A percentile compares a stretch with the other conserved stretches of the same genome.
These are phyloP conservation scores for Caloenas nicobarica DNA, from an alignment of 2,113 vertebrate genomes.

Conservation along the genomic window DNA sequence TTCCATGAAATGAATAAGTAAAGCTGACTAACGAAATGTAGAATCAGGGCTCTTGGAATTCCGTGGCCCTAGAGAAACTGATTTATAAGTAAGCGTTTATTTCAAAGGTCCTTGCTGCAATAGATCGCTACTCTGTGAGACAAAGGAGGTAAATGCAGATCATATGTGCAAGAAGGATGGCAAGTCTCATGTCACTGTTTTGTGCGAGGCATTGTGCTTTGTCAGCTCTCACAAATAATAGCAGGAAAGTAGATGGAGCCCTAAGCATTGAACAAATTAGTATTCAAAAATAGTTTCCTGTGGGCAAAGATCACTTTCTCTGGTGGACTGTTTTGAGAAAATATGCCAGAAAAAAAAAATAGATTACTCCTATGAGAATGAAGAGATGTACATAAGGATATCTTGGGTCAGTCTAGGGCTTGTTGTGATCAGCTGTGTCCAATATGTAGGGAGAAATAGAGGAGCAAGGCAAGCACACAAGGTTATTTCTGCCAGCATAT, in stretches of 20 bases:
- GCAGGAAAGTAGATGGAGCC: neutral
- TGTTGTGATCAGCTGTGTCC: neutral
- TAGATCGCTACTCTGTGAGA: neutral
- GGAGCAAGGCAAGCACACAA: neutral
- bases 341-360: neutral
- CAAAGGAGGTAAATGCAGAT: neutral
- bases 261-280: neutral
- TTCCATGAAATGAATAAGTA: neutral
- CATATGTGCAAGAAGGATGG: neutral
- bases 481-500: neutral
- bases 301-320: neutral
- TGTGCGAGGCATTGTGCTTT: neutral
- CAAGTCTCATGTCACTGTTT: neutral
- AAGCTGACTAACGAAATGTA: constrained; percentile 8
- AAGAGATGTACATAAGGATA: neutral
- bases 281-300: neutral
- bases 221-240: neutral
- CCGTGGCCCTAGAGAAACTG: neutral
- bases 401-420: neutral
- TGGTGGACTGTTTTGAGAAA: neutral
- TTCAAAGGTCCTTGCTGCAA: neutral
- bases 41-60: neutral
- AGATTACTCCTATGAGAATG: neutral
- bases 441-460: neutral
- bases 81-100: neutral